phyloP scores from a whole-genome alignment of 1,140 invertebrate species.

The Neoseiulus cucumeris region DNA sequence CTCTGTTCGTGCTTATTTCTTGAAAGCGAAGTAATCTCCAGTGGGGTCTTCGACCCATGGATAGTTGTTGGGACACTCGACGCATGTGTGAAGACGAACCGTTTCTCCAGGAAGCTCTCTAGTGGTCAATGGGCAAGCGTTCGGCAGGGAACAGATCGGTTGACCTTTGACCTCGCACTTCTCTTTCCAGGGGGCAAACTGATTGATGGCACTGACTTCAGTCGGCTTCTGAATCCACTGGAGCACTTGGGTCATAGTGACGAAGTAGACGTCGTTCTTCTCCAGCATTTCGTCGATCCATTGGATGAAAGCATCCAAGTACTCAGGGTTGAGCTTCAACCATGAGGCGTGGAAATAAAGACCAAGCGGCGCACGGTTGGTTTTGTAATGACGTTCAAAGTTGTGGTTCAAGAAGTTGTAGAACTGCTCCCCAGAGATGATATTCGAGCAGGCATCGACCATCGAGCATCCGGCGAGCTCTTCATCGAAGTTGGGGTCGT shows the following conservation, averaged over 20 bases:
- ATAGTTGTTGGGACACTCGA: conserved; percentile 77
- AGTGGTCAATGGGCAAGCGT: conserved; percentile 67
- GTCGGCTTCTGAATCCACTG: conserved; percentile 88
- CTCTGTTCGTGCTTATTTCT: neutral
- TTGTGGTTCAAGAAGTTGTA: conserved; percentile 68
- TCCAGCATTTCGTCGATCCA: conserved; percentile 77
- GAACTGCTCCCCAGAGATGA: conserved; percentile 68
- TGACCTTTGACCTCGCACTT: conserved; percentile 48
- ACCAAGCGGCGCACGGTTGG: conserved; percentile 76
- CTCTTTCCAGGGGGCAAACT: conserved; percentile 81
- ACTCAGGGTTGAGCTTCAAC: conserved; percentile 82
- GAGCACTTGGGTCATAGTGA: conserved; percentile 77
- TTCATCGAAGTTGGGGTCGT: conserved; percentile 74
- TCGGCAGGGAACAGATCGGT: conserved; percentile 66
- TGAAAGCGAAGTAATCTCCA: conserved; percentile 12
- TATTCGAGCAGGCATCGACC: conserved; percentile 79
- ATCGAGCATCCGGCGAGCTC: conserved; percentile 69
- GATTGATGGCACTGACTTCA: conserved; percentile 59
- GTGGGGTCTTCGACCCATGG: conserved; percentile 63
- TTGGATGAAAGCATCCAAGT: conserved; percentile 69
- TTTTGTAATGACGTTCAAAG: conserved; percentile 77
- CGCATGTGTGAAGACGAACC: conserved; percentile 74
- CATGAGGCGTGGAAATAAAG: conserved; percentile 86
- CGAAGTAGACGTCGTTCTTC: conserved; percentile 79
- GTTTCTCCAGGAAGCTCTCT: conserved; percentile 81